phyloP scores from a whole-genome alignment of 2,113 vertebrate genomes.

The Meriones unguiculatus region DNA sequence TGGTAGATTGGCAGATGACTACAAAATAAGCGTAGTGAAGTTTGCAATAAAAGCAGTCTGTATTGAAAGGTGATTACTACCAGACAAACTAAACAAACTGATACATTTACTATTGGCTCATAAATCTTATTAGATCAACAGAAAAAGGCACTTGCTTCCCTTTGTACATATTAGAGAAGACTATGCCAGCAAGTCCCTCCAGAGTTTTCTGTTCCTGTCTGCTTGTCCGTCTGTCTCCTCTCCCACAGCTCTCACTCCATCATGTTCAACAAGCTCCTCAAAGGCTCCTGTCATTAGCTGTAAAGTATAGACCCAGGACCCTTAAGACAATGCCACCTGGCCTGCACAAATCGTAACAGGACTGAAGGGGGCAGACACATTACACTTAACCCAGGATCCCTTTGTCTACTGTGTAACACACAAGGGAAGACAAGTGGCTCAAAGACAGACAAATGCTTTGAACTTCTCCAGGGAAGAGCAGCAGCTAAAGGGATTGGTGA shows the following conservation, averaged over 20 bases:
- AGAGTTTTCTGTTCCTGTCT: background rate
- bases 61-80: background rate
- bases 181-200: background rate
- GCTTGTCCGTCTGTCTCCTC: background rate
- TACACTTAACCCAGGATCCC: background rate
- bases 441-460: background rate
- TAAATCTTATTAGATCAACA: background rate
- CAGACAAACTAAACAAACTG: background rate
- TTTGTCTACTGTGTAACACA: background rate
- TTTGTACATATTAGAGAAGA: background rate
- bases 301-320: background rate
- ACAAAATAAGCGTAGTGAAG: background rate
- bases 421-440: background rate
- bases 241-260: background rate
- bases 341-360: background rate
- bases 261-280: background rate
- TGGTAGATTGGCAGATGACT: background rate
- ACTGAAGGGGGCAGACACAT: rapidly evolving
- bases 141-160: background rate
- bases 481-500: background rate
- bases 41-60: background rate
- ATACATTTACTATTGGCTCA: background rate
- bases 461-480: background rate
- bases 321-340: background rate
- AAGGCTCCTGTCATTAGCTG: background rate